These are phyloP conservation scores for Mugil cephalus DNA, from an alignment of 2,113 vertebrate genomes.

Conservation along the genomic window DNA sequence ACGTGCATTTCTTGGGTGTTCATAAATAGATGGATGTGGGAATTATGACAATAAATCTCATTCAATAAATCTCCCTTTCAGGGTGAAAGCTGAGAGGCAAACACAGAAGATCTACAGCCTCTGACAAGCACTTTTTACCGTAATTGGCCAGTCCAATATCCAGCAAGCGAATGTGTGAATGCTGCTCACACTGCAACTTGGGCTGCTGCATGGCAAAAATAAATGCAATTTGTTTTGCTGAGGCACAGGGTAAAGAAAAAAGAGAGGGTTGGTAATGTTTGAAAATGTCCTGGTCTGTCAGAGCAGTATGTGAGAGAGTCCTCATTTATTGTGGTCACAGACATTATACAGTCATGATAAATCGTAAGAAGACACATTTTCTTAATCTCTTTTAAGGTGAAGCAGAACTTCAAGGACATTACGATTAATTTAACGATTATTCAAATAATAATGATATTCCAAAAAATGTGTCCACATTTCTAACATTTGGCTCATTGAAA, in stretches of 20 bases:
- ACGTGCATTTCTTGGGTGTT: neutral
- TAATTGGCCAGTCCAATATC: constrained; percentile 10
- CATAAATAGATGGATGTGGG: constrained; percentile 1
- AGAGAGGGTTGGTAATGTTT: neutral
- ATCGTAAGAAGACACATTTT: too few species aligned
- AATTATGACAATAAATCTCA: neutral
- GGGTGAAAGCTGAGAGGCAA: neutral
- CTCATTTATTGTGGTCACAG: neutral
- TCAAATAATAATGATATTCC: too few species aligned
- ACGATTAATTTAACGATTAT: too few species aligned
- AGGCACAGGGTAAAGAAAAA: neutral
- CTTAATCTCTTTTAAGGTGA: too few species aligned
- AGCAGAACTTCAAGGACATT: too few species aligned
- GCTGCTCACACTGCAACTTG: neutral
- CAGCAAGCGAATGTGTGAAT: neutral
- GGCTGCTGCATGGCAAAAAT: neutral
- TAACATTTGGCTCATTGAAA: too few species aligned
- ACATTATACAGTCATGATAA: neutral
- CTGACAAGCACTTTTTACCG: neutral
- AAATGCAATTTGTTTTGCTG: constrained; percentile 18
- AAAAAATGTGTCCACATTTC: too few species aligned
- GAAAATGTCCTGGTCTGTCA: constrained; percentile 18
- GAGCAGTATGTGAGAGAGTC: neutral
- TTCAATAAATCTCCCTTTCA: constrained; percentile 2
- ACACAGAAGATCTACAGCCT: neutral